A percentile compares a stretch with the other conserved stretches of the same genome.
These are phyloP conservation scores for Leptopilina drosophilae DNA, from an alignment of 2,888 invertebrate genomes.

Conservation along the genomic window DNA sequence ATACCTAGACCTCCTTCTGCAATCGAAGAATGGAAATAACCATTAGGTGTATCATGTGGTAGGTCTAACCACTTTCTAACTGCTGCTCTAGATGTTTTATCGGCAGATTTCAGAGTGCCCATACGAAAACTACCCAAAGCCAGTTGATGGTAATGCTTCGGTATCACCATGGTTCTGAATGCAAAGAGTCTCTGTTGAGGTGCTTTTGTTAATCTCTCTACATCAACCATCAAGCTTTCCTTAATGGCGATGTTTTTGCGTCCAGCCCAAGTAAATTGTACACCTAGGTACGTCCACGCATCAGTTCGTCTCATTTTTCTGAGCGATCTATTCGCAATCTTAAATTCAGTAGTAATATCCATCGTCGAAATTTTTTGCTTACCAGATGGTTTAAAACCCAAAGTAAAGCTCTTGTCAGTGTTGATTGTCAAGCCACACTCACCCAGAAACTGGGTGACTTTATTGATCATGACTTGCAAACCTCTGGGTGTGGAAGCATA, in stretches of 20 bases:
- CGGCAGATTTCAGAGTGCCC: conserved; percentile 54
- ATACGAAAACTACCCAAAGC: conserved; percentile 35
- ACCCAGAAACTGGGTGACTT: background rate
- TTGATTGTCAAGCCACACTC: background rate
- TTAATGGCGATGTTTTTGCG: background rate
- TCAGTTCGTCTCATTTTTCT: conserved; percentile 30
- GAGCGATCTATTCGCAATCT: conserved; percentile 1
- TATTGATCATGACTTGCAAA: conserved; percentile 55
- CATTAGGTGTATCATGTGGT: conserved; percentile 65
- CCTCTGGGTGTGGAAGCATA: conserved; percentile 49
- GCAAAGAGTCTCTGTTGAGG: conserved; percentile 64
- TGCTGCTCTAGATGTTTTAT: conserved; percentile 58
- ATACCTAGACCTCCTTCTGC: conserved; percentile 61
- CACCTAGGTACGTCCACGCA: conserved; percentile 44
- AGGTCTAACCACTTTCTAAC: conserved; percentile 66
- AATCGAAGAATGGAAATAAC: conserved; percentile 65
- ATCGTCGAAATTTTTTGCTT: conserved; percentile 50
- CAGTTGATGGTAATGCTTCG: too few species aligned
- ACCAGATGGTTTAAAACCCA: conserved; percentile 28
- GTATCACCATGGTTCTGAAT: too few species aligned
- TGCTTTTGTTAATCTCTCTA: conserved; percentile 59
- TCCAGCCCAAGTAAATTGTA: conserved; percentile 41
- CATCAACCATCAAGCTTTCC: conserved; percentile 9
- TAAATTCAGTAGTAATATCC: conserved; percentile 26
- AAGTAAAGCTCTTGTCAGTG: conserved; percentile 23